Base-by-base conservation (phyloP, 2,113 vertebrate genomes). In the Solea senegalensis region DNA sequence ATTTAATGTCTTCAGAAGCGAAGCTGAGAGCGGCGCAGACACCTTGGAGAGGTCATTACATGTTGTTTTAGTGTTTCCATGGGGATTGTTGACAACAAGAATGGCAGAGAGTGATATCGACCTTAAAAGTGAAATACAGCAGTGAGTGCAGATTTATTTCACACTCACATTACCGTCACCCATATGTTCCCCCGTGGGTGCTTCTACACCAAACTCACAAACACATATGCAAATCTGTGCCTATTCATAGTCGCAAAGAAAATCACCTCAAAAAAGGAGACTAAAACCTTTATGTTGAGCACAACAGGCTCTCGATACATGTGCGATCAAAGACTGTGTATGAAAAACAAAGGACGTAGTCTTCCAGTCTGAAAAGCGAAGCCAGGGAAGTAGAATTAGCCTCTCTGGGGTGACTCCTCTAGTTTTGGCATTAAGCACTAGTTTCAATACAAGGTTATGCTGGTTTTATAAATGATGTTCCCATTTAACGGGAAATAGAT, bases 131-230 rank as follows among this genome's bases (percentile, higher is more conserved):
- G 9, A 54, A 26, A 40, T 9, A 9, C 0, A 13, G n/a, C 4
- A 21, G 27, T n/a, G 43, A 46, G 9, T 10, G 8, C 5, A 26
- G 9, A 8, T 58, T 69, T 10, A 41, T 43, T n/a, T 44, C 21
- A 27, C 16, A 48, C 40, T 34, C 56, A 34, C 7, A 15, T 1
- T 12, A 28, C 13, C 7, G 0, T 61, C 8, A 52, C 27, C 58
- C 3, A 7, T 1, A 14, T 2, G 43, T 16, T 0, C 48, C 8
- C 21, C 52, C 14, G 3, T 21, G 41, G 54, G 41, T 13, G 43
- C 41, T 65, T 39, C 61, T 52, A 60, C 60, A 44, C 74, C 5
- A 12, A 46, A 6, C 65, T 43, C 53, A 49, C 27, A 9, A 16
- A 43, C 39, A 57, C 6, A 8, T 48, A 14, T 12, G 14, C 2